phyloP scores from a whole-genome alignment of 1,140 invertebrate species.

The Acromyrmex echinatior region DNA sequence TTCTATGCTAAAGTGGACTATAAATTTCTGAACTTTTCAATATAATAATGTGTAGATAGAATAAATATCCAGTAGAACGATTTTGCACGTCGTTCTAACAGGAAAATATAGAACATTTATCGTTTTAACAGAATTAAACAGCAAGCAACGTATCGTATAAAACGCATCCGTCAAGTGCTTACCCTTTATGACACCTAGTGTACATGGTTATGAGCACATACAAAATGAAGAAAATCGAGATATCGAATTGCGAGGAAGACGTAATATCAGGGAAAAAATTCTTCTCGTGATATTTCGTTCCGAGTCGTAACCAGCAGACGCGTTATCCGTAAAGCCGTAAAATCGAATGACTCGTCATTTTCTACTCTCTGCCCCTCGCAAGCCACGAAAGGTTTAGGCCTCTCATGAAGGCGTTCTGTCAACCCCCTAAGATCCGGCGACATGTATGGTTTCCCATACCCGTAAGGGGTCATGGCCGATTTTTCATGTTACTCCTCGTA shows the following conservation, averaged over 20 bases:
- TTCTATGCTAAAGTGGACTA: background rate
- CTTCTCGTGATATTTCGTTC: constrained; percentile 58
- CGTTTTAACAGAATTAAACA: constrained; percentile 29
- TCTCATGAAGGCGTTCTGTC: constrained; percentile 32
- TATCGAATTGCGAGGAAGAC: constrained; percentile 49
- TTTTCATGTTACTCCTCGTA: constrained; percentile 58
- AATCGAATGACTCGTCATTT: constrained; percentile 69
- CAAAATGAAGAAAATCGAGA: constrained; percentile 49
- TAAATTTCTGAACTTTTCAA: background rate
- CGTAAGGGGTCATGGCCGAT: constrained; percentile 28
- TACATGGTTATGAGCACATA: background rate
- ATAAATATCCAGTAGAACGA: background rate
- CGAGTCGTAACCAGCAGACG: constrained; percentile 66
- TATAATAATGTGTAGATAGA: background rate
- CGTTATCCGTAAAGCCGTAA: constrained; percentile 70
- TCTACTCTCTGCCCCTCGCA: constrained; percentile 41
- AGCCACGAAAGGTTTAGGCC: constrained; percentile 27
- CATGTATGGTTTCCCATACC: constrained; percentile 10
- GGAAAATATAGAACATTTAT: background rate
- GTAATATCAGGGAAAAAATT: constrained; percentile 16
- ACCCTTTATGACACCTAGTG: constrained; percentile 10
- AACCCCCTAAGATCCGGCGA: constrained; percentile 36
- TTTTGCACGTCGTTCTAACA: background rate
- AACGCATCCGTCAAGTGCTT: constrained; percentile 24
- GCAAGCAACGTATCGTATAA: constrained; percentile 9